Base-by-base conservation (phyloP, 1,140 invertebrate genomes). In the Sarcophaga bullata region DNA sequence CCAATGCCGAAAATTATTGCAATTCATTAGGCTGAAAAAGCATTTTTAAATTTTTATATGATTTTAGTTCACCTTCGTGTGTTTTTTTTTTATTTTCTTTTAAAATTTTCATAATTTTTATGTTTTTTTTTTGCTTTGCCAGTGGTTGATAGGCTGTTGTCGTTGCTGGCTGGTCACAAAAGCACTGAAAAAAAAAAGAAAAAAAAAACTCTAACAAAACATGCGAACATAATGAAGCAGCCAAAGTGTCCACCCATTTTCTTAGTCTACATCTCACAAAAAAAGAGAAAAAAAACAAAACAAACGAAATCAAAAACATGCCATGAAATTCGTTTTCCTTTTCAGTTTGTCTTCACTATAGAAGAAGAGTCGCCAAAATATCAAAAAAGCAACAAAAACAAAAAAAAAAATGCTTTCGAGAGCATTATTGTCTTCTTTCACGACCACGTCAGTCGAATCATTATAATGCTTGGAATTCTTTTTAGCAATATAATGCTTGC, bases 231-330 rank as follows among this genome's bases (percentile, higher is more conserved):
- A 78, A 78, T 78, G 75, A 78, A 78, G 75, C 75, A 78, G 48
- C 75, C 75, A 78, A 78, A 78, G 75, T 78, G 75, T 78, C 75
- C 75, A 78, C 75, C 75, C 75, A 78, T 78, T 78, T 78, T 78
- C 17, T 15, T 68, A 68, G 17, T 25, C 62, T 17, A 68, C 62
- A 25, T 2, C 62, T 68, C 19, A 19, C 2, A 73, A 78, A 50
- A 78, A 5, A 78, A 17, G n/a, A 58, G n/a, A 4, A n/a, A 58
- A 15, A 58, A 58, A n/a, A 58, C 15, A 58, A 58, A 58, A 58
- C 54, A 58, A 58, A 13, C 9, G 50, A 37, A 37, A 37, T 37
- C 25, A 37, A 37, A 37, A 37, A 37, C 25, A 52, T 52, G 50
- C 9, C 50, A 52, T 52, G 50, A 10, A 52, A 6, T 9, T 10